These are phyloP conservation scores for Bemisia tabaci DNA, from an alignment of 1,140 invertebrate species.

Conservation along the genomic window DNA sequence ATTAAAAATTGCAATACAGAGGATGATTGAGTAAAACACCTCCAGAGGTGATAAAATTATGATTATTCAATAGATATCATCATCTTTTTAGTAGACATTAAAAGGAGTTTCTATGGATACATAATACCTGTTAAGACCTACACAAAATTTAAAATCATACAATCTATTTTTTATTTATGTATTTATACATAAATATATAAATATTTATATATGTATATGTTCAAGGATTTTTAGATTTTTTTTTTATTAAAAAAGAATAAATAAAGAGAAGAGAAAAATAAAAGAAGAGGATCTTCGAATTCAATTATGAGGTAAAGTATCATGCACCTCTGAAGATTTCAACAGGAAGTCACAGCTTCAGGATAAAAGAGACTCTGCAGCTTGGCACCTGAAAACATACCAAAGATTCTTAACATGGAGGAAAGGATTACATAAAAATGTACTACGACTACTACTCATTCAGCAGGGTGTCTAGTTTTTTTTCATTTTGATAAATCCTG, in stretches of 20 bases:
- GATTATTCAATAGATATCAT: not conserved
- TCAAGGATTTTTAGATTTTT: not conserved
- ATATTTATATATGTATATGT: not conserved
- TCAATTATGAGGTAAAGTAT: not conserved
- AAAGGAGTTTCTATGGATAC: not conserved
- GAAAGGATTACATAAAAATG: too few species aligned
- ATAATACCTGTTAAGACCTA: not conserved
- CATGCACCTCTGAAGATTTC: not conserved
- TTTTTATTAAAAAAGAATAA: not conserved
- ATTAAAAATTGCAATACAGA: not conserved
- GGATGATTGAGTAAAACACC: not conserved
- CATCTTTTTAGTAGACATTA: not conserved
- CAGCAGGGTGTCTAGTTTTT: too few species aligned
- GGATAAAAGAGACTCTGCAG: not conserved
- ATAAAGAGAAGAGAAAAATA: not conserved
- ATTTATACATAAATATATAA: not conserved
- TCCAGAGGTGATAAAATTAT: not conserved
- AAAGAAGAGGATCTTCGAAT: not conserved
- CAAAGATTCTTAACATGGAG: too few species aligned
- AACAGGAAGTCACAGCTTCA: not conserved
- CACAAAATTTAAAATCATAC: not conserved
- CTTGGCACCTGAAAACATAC: not conserved
- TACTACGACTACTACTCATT: too few species aligned
- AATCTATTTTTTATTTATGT: not conserved
- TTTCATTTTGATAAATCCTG: too few species aligned